A percentile compares a stretch with the other conserved stretches of the same genome.
phyloP scores from a whole-genome alignment of 2,888 invertebrate genomes.

The Pomacea canaliculata region DNA sequence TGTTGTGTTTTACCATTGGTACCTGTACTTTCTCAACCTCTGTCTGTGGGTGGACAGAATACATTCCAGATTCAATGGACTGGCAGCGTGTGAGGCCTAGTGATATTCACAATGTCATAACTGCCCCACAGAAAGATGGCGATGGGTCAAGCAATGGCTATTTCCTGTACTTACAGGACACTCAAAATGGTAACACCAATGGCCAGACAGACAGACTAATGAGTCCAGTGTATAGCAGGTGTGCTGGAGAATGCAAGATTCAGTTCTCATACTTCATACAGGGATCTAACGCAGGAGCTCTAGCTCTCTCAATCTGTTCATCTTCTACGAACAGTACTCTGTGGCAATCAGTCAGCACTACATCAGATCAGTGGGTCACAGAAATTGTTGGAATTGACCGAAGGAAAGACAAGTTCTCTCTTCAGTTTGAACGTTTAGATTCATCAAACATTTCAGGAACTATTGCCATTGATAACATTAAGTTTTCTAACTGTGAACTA shows the following conservation, averaged over 20 bases:
- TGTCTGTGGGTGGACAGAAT: slow-evolving; percentile 58
- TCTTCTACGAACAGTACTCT: slow-evolving; percentile 5
- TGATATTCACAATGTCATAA: slow-evolving; percentile 3
- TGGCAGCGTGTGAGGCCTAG: slow-evolving; percentile 44
- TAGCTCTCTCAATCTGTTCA: slow-evolving; percentile 44
- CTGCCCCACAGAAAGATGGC: slow-evolving; percentile 51
- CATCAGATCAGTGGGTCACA: slow-evolving; percentile 47
- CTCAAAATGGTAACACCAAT: slow-evolving; percentile 37
- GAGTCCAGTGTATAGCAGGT: slow-evolving; percentile 46
- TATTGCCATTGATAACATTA: slow-evolving; percentile 63
- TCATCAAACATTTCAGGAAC: slow-evolving; percentile 48
- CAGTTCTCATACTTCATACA: slow-evolving; percentile 58
- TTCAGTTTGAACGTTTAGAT: slow-evolving; percentile 42
- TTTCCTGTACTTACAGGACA: slow-evolving; percentile 55
- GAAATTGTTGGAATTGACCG: slow-evolving; percentile 57
- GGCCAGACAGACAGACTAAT: slow-evolving; percentile 44
- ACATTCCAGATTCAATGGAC: slow-evolving; percentile 50
- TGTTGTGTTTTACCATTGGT: slow-evolving; percentile 40
- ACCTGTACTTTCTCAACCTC: slow-evolving; percentile 59
- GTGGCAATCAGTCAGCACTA: slow-evolving; percentile 23
- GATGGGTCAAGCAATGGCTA: slow-evolving; percentile 49
- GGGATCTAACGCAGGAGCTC: slow-evolving; percentile 42
- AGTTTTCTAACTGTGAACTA: slow-evolving; percentile 47
- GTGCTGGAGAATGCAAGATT: slow-evolving; percentile 53
- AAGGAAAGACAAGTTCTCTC: slow-evolving; percentile 42